A percentile compares a stretch with the other conserved stretches of the same genome.
Evolutionary conservation across 2,113 vertebrate genomes (phyloP).

Genomic region (Ramphastos sulfuratus): DNA sequence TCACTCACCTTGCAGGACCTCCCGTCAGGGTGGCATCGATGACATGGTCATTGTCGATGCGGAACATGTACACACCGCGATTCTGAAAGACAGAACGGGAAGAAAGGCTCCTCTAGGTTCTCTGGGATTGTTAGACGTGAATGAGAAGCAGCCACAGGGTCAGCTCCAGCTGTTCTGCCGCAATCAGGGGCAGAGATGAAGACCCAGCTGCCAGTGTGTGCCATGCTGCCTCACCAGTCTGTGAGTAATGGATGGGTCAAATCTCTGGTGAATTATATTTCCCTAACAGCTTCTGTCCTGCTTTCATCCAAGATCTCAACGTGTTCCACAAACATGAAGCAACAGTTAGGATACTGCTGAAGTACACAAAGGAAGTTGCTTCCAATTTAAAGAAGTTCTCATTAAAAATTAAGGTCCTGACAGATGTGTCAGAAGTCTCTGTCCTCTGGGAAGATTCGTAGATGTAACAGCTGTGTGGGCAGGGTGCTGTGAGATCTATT

Average conservation of each 20-base stretch:
- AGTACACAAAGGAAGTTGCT: neutral
- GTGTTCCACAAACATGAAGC: fast-evolving
- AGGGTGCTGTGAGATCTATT: neutral
- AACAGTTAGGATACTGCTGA: neutral
- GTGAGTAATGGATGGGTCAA: neutral
- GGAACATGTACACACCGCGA: conserved; percentile 98
- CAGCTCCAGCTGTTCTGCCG: neutral
- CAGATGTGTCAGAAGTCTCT: neutral
- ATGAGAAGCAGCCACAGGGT: fast-evolving
- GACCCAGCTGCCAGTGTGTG: neutral
- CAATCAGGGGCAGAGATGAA: fast-evolving
- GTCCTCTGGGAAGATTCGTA: neutral
- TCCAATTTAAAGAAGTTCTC: neutral
- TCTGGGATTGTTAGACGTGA: fast-evolving
- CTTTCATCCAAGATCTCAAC: fast-evolving
- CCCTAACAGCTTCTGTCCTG: neutral
- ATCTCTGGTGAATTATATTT: neutral
- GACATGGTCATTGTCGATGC: conserved; percentile 94
- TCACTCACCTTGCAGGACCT: conserved; percentile 91
- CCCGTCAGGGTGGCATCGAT: conserved; percentile 96
- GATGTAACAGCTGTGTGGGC: fast-evolving
- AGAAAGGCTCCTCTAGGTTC: neutral
- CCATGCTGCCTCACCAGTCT: fast-evolving
- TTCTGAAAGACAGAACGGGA: conserved; percentile 78
- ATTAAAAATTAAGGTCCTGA: neutral